Evolutionary conservation across 2,888 invertebrate species (phyloP).

Genomic region (Odontothrips loti): DNA sequence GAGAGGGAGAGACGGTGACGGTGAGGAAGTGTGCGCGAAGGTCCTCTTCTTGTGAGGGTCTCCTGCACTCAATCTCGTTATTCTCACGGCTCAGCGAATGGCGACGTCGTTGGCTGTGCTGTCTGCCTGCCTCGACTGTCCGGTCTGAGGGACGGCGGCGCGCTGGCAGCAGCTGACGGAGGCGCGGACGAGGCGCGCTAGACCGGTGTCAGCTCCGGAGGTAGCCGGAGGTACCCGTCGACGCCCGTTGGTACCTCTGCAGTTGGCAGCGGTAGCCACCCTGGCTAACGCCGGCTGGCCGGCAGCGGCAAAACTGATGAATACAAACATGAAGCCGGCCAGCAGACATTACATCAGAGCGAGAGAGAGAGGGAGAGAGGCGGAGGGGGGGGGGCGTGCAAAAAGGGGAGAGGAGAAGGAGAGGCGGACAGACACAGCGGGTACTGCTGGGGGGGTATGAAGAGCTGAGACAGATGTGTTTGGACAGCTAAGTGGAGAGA

Average conservation of each 20-base stretch:
- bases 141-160: background rate
- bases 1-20: too few species aligned
- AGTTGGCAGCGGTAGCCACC: background rate
- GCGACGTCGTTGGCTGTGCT: background rate
- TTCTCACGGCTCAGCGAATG: slow-evolving; percentile 11
- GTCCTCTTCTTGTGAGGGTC: background rate
- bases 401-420: background rate
- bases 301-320: slow-evolving; percentile 22
- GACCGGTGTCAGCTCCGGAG: background rate
- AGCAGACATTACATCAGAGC: slow-evolving; percentile 16
- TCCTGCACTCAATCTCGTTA: background rate
- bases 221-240: background rate
- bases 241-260: background rate
- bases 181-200: too few species aligned
- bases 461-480: slow-evolving; percentile 22
- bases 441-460: background rate
- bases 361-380: background rate
- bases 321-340: slow-evolving; percentile 22
- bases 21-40: background rate
- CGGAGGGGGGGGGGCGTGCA: background rate
- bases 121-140: background rate
- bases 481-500: slow-evolving; percentile 25
- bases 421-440: background rate
- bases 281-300: background rate
- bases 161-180: background rate